These are phyloP conservation scores for Gila orcuttii DNA, from an alignment of 2,113 vertebrate species.

Conservation along the genomic window DNA sequence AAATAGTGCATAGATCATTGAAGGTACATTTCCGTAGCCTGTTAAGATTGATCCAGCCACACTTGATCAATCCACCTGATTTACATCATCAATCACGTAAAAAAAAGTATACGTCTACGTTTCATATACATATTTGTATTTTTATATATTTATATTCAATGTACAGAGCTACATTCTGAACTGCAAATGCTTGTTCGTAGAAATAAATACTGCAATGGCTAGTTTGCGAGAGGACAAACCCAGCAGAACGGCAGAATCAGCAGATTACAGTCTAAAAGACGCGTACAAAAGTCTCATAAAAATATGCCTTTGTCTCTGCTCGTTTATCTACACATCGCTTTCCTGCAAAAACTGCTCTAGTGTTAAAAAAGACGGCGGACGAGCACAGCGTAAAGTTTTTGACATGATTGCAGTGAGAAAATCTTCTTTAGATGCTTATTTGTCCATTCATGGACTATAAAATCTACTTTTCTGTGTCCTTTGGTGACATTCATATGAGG, in stretches of 20 bases:
- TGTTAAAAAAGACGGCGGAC: constrained; percentile 23
- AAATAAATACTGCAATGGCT: constrained; percentile 99
- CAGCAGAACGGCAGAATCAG: constrained; percentile 42
- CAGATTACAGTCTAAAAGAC: constrained; percentile 77
- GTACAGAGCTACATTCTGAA: constrained; percentile 99
- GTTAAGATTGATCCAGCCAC: constrained; percentile 30
- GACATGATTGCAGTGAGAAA: not conserved
- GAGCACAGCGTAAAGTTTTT: not conserved
- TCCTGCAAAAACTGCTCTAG: constrained; percentile 9
- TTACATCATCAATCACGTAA: constrained; percentile 52
- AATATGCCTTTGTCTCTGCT: constrained; percentile 77
- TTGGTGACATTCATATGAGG: constrained; percentile 86
- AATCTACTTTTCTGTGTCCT: constrained; percentile 71
- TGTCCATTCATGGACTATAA: not conserved
- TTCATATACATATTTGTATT: constrained; percentile 94
- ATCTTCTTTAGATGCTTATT: too few species aligned
- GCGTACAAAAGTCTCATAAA: constrained; percentile 82
- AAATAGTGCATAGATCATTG: constrained; percentile 74
- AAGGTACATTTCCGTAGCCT: constrained; percentile 53
- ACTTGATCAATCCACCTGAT: constrained; percentile 25
- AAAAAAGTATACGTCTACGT: too few species aligned
- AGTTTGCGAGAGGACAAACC: constrained; percentile 79
- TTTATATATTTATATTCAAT: constrained; percentile 80
- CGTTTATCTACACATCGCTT: constrained; percentile 67
- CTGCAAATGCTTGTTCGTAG: constrained; percentile 91